Conservation (phyloP, 2,113 vertebrate species). For the Hyaena hyaena region DNA sequence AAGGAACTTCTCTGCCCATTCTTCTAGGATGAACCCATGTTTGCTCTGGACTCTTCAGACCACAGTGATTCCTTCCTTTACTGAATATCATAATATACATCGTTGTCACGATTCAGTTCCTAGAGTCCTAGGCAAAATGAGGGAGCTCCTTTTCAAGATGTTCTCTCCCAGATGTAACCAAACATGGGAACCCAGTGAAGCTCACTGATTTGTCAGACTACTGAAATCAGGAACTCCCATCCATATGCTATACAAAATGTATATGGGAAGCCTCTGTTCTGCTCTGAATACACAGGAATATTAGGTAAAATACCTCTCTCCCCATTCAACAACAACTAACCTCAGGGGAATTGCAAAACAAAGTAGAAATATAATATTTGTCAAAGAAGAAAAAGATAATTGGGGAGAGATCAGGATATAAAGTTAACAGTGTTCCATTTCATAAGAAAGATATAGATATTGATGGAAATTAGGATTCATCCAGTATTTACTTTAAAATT, state of each 20-base stretch:
- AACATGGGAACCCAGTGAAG: not conserved
- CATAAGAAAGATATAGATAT: not conserved
- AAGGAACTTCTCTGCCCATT: not conserved
- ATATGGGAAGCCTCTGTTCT: not conserved
- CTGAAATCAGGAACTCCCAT: not conserved
- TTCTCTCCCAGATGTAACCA: not conserved
- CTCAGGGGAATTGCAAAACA: not conserved
- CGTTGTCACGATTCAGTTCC: not conserved
- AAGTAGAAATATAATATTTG: not conserved
- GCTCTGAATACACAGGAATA: not conserved
- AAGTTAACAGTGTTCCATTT: not conserved
- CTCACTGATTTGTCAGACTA: not conserved
- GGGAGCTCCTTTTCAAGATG: not conserved
- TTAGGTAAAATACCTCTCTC: not conserved
- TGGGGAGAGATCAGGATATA: not conserved
- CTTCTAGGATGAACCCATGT: not conserved
- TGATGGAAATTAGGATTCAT: not conserved
- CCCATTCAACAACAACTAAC: not conserved
- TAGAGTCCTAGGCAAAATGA: not conserved
- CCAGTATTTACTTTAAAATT: not conserved
- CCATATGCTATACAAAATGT: too few relatives aligned
- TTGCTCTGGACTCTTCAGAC: not conserved
- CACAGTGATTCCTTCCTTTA: not conserved
- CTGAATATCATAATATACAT: not conserved
- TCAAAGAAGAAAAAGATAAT: not conserved